These are phyloP conservation scores for Semnornis frantzii DNA, from an alignment of 2,113 vertebrate genomes.

Conservation along the genomic window DNA sequence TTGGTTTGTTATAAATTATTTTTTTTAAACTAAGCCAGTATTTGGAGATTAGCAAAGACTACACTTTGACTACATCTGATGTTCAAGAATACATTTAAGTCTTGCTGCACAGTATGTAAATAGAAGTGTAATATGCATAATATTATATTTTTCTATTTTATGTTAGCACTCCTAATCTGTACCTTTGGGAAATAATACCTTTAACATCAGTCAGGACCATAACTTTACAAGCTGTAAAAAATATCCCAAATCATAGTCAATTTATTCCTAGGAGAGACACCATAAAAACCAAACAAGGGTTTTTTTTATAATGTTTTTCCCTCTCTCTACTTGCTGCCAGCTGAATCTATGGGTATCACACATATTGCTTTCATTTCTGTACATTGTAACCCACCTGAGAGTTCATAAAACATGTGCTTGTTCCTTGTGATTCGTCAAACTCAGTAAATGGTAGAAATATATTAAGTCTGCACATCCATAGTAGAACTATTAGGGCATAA, in stretches of 20 bases:
- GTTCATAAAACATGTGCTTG: constrained; percentile 26
- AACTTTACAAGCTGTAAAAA: neutral
- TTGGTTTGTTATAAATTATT: neutral
- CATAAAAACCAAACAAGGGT: neutral
- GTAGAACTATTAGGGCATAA: constrained; percentile 26
- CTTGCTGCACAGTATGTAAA: neutral
- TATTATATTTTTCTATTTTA: neutral
- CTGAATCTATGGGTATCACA: neutral
- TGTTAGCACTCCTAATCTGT: neutral
- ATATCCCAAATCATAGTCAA: rapidly evolving
- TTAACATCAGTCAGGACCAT: neutral
- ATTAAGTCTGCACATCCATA: constrained; percentile 32
- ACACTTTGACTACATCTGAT: neutral
- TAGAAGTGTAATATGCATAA: neutral
- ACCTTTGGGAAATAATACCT: neutral
- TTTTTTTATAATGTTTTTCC: neutral
- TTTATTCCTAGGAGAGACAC: neutral
- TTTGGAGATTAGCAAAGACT: neutral
- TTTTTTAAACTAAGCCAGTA: neutral
- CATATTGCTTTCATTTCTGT: constrained; percentile 41
- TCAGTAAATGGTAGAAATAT: constrained; percentile 36
- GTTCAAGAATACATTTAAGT: neutral
- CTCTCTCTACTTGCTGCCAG: neutral
- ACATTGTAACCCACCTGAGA: neutral
- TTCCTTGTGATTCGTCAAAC: neutral